Percentiles rank a stretch among this genome's conserved stretches.
Evolutionary conservation across 2,888 invertebrate species (phyloP).

Genomic region (Machimus rusticus): DNA sequence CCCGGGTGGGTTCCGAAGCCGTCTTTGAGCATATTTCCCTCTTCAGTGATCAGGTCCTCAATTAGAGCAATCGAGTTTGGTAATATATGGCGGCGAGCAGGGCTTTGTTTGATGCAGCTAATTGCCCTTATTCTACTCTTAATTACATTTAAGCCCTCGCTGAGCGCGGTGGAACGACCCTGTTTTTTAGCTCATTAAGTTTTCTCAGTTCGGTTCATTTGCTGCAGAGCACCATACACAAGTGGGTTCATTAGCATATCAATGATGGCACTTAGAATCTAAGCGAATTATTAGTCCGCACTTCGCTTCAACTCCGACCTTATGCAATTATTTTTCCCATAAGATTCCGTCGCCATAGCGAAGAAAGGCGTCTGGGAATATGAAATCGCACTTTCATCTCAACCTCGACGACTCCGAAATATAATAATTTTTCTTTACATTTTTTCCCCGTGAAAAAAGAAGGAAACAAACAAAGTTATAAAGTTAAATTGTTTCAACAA

Average conservation of each 20-base stretch:
- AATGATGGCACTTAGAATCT: neutral
- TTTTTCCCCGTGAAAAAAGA: neutral
- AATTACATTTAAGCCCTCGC: neutral
- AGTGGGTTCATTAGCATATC: neutral
- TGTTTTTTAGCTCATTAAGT: neutral
- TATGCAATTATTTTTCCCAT: neutral
- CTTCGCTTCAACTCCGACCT: neutral
- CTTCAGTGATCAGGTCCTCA: neutral
- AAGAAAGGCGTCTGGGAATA: neutral
- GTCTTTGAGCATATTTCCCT: neutral
- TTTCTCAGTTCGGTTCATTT: neutral
- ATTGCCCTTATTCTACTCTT: constrained; percentile 3
- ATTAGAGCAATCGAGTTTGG: neutral
- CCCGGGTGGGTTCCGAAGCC: neutral
- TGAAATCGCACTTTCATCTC: neutral
- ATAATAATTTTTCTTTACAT: neutral
- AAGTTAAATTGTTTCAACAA: neutral
- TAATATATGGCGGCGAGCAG: neutral
- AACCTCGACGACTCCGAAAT: neutral
- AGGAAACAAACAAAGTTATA: neutral
- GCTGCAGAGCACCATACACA: neutral
- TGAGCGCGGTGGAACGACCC: neutral
- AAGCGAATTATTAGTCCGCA: neutral
- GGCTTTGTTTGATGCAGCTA: constrained; percentile 13
- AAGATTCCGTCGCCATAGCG: neutral